phyloP scores from a whole-genome alignment of 2,113 vertebrate genomes.

The Pseudorhombus dupliciocellatus region DNA sequence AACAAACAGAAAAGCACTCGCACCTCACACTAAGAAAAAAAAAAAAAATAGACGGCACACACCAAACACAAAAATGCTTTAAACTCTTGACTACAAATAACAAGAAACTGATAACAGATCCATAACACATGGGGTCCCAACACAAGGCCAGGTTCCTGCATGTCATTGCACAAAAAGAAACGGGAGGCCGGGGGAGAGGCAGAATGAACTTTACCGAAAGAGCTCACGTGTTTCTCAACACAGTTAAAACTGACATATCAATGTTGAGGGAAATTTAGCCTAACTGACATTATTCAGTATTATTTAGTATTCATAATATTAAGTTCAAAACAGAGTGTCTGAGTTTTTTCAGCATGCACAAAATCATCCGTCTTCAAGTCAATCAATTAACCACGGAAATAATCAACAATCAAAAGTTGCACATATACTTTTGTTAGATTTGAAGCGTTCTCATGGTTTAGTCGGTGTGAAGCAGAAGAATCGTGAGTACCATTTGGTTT shows the following conservation, averaged over 20 bases:
- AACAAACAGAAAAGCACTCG: slow-evolving; percentile 38
- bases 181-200: slow-evolving; percentile 34
- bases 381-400: too few species aligned
- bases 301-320: too few species aligned
- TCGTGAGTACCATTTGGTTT: slow-evolving; percentile 19
- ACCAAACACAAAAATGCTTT: slow-evolving; percentile 56
- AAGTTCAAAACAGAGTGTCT: not conserved
- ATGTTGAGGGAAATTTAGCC: too few species aligned
- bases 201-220: slow-evolving; percentile 82
- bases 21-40: slow-evolving; percentile 28
- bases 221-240: slow-evolving; percentile 48
- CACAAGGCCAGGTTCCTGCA: slow-evolving; percentile 63
- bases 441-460: slow-evolving; percentile 5
- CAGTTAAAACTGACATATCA: not conserved
- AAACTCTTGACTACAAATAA: slow-evolving; percentile 68
- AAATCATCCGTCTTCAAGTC: not conserved
- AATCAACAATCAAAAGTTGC: too few species aligned
- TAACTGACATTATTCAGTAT: too few species aligned
- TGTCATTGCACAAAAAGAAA: slow-evolving; percentile 66
- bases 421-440: not conserved
- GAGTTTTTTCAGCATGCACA: too few species aligned
- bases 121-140: slow-evolving; percentile 58
- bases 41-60: slow-evolving; percentile 33
- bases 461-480: not conserved
- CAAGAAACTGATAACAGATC: slow-evolving; percentile 58